Conservation (phyloP, 2,797 vertebrate species). For the Gobionotothen gibberifrons region DNA sequence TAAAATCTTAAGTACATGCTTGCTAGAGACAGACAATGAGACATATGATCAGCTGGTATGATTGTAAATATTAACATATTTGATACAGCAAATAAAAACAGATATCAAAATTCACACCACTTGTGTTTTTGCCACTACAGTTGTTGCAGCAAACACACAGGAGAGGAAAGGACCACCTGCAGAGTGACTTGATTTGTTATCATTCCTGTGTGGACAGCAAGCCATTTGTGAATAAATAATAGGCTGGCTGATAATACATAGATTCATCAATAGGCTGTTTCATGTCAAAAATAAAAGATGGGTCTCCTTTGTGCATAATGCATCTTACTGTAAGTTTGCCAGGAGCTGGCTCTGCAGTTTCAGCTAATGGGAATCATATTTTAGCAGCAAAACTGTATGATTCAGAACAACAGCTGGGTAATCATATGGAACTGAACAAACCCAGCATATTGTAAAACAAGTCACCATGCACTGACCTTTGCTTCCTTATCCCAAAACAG, state of each 20-base stretch:
- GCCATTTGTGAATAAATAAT: conserved; percentile 61
- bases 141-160: conserved; percentile 71
- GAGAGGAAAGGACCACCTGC: conserved; percentile 79
- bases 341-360: conserved; percentile 55
- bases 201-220: conserved; percentile 42
- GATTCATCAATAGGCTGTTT: conserved; percentile 63
- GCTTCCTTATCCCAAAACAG: conserved; percentile 73
- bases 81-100: conserved; percentile 43
- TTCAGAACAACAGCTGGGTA: conserved; percentile 64
- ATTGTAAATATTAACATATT: conserved; percentile 43
- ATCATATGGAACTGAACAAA: conserved; percentile 66
- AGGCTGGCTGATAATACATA: conserved; percentile 54
- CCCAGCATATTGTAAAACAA: conserved; percentile 68
- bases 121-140: conserved; percentile 60
- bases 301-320: conserved; percentile 50
- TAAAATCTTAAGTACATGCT: conserved; percentile 47
- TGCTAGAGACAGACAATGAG: conserved; percentile 35
- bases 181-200: conserved; percentile 75
- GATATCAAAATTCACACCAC: conserved; percentile 45
- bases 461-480: conserved; percentile 80
- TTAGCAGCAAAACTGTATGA: conserved; percentile 58
- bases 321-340: conserved; percentile 48
- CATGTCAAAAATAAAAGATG: conserved; percentile 63
- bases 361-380: conserved; percentile 64
- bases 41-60: conserved; percentile 41